These are phyloP conservation scores for Mellilla xanthometata DNA, from an alignment of 2,888 invertebrate genomes.

Conservation along the genomic window DNA sequence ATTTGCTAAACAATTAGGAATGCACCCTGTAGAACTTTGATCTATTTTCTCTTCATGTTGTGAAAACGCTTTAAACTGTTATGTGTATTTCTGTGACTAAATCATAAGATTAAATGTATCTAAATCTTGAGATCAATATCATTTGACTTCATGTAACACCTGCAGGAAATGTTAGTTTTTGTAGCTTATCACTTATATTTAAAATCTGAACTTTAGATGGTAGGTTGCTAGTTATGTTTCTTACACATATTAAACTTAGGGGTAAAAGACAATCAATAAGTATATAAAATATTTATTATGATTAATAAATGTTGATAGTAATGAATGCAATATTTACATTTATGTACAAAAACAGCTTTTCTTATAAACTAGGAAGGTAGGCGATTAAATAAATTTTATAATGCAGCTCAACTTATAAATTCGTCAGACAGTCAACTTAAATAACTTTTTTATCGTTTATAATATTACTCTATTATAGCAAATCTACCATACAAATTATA, in stretches of 20 bases:
- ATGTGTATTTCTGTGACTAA: slow-evolving; percentile 30
- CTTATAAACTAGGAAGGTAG: not conserved
- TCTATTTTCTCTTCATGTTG: slow-evolving; percentile 31
- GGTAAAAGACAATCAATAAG: slow-evolving; percentile 4
- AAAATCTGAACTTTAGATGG: no score
- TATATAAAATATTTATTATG: slow-evolving; percentile 34
- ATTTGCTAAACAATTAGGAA: not conserved
- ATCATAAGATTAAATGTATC: slow-evolving; percentile 32
- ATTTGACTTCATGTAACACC: not conserved
- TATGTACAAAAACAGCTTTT: slow-evolving; percentile 18
- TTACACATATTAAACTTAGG: no score
- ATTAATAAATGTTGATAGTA: slow-evolving; percentile 16
- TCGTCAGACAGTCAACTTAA: no score
- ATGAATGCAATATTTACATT: slow-evolving; percentile 19
- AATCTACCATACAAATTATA: no score
- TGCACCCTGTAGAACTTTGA: slow-evolving; percentile 15
- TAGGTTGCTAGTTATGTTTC: not conserved
- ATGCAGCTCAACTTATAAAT: not conserved
- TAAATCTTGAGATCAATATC: no score
- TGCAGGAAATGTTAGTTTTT: not conserved
- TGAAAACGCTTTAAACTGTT: slow-evolving; percentile 34
- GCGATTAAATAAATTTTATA: not conserved
- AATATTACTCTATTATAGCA: no score
- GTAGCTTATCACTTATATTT: not conserved
- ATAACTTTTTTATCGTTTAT: no score